Conservation (phyloP, 2,888 invertebrate species). For the Ornithoptera alexandrae region DNA sequence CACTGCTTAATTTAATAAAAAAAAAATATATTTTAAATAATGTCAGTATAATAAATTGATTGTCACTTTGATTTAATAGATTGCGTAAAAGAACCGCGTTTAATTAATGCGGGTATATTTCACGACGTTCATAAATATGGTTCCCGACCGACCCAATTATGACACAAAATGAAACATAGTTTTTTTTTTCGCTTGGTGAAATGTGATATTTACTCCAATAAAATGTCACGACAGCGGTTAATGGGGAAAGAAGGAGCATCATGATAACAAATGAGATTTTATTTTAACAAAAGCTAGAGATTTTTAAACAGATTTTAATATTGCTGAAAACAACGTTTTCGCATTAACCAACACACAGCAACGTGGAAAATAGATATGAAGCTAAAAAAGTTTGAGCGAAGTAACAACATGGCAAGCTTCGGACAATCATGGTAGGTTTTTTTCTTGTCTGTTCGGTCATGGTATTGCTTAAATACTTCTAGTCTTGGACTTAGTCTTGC, state of each 20-base stretch:
- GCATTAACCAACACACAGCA: too few relatives aligned
- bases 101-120: conserved; percentile 54
- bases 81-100: conserved; percentile 37
- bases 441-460: too few relatives aligned
- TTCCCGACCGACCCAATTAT: conserved; percentile 57
- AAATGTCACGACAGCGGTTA: conserved; percentile 10
- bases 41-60: conserved; percentile 21
- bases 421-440: too few relatives aligned
- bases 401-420: too few relatives aligned
- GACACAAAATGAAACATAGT: conserved; percentile 37
- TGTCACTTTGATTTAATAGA: conserved; percentile 48
- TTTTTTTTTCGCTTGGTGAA: conserved; percentile 25
- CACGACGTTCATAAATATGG: conserved; percentile 55
- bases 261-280: conserved; percentile 27
- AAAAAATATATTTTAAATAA: neutral
- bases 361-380: too few relatives aligned
- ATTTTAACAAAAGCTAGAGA: neutral
- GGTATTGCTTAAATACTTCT: too few relatives aligned
- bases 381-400: too few relatives aligned
- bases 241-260: conserved; percentile 17
- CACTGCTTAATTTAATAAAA: too few relatives aligned
- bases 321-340: too few relatives aligned
- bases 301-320: neutral
- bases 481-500: too few relatives aligned
- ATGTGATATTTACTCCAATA: conserved; percentile 26